Conservation (phyloP, 1,140 invertebrate species). For the Macrobrachium rosenbergii region DNA sequence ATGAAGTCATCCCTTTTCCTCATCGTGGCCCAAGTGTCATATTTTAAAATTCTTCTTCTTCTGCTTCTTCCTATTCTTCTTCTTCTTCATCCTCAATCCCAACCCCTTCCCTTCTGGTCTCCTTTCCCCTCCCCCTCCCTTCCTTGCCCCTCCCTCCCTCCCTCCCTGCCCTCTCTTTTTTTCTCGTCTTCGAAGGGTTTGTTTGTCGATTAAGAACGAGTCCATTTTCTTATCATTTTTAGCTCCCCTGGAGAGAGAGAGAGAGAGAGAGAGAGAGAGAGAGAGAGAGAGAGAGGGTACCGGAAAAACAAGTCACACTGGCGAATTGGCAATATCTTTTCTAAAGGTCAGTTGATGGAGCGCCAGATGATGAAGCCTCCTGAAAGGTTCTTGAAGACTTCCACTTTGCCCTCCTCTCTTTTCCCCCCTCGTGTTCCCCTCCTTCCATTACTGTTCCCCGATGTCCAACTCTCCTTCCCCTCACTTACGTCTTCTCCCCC, state of each 20-base stretch:
- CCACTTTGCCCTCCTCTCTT: neutral
- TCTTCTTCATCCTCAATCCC: no score
- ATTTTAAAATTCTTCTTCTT: neutral
- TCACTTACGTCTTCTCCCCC: neutral
- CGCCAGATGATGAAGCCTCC: neutral
- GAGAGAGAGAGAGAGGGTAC: no score
- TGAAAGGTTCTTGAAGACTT: neutral
- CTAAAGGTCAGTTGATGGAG: neutral
- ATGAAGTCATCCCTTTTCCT: slow-evolving; percentile 24
- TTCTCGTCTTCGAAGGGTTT: neutral
- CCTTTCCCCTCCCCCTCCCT: no score
- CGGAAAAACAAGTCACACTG: neutral
- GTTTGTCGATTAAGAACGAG: slow-evolving; percentile 27
- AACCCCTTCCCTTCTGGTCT: no score
- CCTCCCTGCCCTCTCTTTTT: neutral
- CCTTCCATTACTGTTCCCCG: neutral
- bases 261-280: no score
- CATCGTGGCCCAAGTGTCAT: slow-evolving; percentile 20
- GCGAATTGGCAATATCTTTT: no score
- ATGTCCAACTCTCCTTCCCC: no score
- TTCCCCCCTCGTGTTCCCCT: neutral
- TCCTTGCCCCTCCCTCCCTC: neutral
- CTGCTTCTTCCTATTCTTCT: no score
- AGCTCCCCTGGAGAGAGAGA: no score
- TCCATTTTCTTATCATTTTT: neutral